phyloP scores from a whole-genome alignment of 2,888 invertebrate species.

The Criorhina ranunculi region DNA sequence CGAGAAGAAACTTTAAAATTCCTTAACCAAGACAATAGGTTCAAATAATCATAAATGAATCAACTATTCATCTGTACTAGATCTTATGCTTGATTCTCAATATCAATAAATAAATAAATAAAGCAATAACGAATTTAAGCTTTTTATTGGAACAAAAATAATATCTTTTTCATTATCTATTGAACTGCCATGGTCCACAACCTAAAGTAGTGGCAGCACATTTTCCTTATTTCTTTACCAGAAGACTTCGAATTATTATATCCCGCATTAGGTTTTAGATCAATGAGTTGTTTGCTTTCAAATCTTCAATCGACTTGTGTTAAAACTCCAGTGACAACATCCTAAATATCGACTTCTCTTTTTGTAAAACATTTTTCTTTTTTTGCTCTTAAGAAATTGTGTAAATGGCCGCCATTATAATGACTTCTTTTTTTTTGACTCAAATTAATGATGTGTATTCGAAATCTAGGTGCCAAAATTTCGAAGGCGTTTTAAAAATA shows the following conservation, averaged over 20 bases:
- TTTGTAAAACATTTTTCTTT: neutral
- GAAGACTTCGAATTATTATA: conserved; percentile 4
- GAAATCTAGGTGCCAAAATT: neutral
- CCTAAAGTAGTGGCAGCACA: neutral
- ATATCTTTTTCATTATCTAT: neutral
- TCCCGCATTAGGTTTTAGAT: neutral
- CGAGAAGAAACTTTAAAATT: neutral
- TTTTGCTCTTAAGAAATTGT: conserved; percentile 4
- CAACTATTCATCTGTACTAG: neutral
- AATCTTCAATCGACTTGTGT: neutral
- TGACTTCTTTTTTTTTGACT: neutral
- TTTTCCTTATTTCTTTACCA: neutral
- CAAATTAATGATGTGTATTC: neutral
- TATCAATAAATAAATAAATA: conserved; percentile 3
- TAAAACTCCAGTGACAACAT: conserved; percentile 2
- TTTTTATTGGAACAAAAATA: no score
- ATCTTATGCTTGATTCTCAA: conserved; percentile 1
- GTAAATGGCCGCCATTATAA: neutral
- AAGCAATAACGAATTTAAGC: no score
- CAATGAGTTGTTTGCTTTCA: neutral
- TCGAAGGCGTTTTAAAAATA: neutral
- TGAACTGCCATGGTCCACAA: conserved; percentile 4
- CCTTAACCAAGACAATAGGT: neutral
- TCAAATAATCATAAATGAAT: conserved; percentile 1
- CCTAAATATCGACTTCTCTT: neutral